Conservation (phyloP, 2,797 vertebrate species). For the Gastrophryne carolinensis region DNA sequence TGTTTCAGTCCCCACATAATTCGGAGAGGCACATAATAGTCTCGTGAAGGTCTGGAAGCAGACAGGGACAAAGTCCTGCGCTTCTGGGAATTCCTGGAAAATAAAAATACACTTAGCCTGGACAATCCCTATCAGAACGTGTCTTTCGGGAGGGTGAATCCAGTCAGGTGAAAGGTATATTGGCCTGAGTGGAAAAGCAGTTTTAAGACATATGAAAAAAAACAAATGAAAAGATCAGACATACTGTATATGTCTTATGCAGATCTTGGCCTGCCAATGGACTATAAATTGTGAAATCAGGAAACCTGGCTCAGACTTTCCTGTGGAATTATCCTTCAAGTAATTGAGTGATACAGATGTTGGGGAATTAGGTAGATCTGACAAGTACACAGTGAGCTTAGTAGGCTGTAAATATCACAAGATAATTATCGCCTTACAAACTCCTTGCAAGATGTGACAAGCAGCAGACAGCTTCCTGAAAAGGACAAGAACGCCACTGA, state of each 20-base stretch:
- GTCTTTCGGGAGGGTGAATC: no score
- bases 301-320: not conserved
- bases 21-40: no score
- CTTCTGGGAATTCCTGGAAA: no score
- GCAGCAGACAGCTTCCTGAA: not conserved
- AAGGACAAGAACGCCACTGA: not conserved
- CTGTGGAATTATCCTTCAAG: constrained; percentile 1
- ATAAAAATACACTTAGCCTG: no score
- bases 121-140: no score
- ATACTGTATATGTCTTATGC: not conserved
- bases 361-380: not conserved
- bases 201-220: not conserved
- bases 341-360: not conserved
- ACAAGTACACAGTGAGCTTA: not conserved
- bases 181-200: not conserved
- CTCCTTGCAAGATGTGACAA: not conserved
- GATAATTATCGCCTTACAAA: not conserved
- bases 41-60: no score
- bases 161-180: not conserved
- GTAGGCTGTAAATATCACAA: not conserved
- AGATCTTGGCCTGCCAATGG: not conserved
- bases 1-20: no score
- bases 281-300: not conserved
- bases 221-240: no score
- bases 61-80: no score